Base-by-base conservation (phyloP, 2,888 invertebrate genomes). In the Abrostola tripartita region DNA sequence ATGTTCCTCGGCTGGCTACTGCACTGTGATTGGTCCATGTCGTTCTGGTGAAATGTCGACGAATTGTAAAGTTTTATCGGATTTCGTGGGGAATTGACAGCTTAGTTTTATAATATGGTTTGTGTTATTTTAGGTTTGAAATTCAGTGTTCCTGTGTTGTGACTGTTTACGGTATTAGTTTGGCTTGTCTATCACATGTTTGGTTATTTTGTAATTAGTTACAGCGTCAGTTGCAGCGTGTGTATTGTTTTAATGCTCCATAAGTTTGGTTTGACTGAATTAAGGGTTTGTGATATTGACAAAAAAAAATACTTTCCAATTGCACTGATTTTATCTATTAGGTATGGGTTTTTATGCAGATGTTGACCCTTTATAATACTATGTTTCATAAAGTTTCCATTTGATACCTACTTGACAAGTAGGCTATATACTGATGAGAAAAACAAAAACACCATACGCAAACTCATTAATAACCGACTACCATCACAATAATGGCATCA, bases 161-260 rank as follows among this genome's bases (percentile, higher is more conserved):
- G 9, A 4, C 11, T 12, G 6, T 37, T 36, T 11, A 36, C 10
- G 7, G 24, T 36, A 55, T 54, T 44, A 62, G 52, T 56, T 37
- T 49, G 6, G 10, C 37, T 60, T 59, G 63, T 71, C 68, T 41
- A 53, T 73, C 74, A 44, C 52, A 24, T 42, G 63, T 40, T 36
- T 56, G 59, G 59, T 71, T 71, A 63, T 73, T 68, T 59, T 68
- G 68, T 60, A 52, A 68, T 71, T 71, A 67, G 57, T 24, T 24
- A 24, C 24, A 24, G 24, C 1, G 24, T 24, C 24, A 24, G 24
- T 24, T 24, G 24, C 24, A 24, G 24, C 4, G 24, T 2, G 4
- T 24, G 24, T 24, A 24, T 24, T 24, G 24, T 24, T 24, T 24
- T 24, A 24, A 24, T 24, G 24, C 24, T 24, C 24, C 4, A 4